Evolutionary conservation across 2,797 vertebrate species (phyloP), one percentile per base, ranked within the genome.

Genomic region (Silurus aristotelis): DNA sequence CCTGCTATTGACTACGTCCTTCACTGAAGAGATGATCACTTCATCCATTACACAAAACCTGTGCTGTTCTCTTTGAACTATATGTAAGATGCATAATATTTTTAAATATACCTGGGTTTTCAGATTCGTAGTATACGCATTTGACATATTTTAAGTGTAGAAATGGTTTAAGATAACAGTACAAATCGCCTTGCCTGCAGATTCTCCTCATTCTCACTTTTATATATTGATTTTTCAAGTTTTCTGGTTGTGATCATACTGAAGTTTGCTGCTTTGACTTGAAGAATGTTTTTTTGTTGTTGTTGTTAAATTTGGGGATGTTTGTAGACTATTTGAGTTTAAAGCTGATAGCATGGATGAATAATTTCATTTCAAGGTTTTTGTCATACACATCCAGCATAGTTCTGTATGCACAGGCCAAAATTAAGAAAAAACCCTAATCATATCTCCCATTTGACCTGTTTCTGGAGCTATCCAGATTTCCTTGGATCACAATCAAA

Each of bases 11-110:
- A 80, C 85, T 84, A 68, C 90, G 93, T 91, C 87, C 77, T 88
- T 87, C 58, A 68, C 84, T 48, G 10, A 20, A 82, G 63, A 76
- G 68, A 85, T 84, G 89, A 78, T 85, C 85, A 89, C 89, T 60
- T 90, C 88, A 79, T 84, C 84, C 88, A 90, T 88, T 86, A 76
- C 60, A 85, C 88, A 85, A 91, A 82, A 89, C 71, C 88, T 85
- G 85, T 94, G 93, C 93, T 95, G 92, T 94, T 93, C 91, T 96
- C 94, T 96, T 95, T 92, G 94, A 94, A 94, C 92, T 92, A 83
- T 76, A 80, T 55, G 10, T 66, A 86, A 83, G 38, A 84, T 67
- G 67, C 84, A 75, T 85, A 25, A 19, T 22, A 83, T 87, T 83
- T 86, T 55, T 17, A 20, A 56, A 73, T 15, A 63, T 38, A 43